Conservation (phyloP, 2,888 invertebrate species). For the Leptura quadrifasciata region DNA sequence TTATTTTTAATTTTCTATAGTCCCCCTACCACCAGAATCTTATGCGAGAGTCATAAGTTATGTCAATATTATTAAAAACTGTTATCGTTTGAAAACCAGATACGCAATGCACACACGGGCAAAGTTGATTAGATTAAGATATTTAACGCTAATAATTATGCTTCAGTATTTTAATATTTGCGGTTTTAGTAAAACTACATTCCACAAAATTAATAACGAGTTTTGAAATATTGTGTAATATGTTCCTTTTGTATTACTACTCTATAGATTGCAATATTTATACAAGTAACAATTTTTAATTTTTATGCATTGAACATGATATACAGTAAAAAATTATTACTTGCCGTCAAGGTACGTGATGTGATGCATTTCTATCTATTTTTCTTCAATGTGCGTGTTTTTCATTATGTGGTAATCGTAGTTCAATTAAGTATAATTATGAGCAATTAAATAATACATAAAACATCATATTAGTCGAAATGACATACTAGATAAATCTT, state of each 20-base stretch:
- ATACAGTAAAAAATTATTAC: no score
- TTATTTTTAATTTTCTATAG: not conserved
- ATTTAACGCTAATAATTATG: not conserved
- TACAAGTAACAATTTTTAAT: not conserved
- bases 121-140: slow-evolving; percentile 3
- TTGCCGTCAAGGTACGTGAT: no score
- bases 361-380: no score
- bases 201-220: not conserved
- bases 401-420: no score
- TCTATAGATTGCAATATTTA: not conserved
- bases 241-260: not conserved
- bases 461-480: no score
- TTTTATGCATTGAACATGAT: no score
- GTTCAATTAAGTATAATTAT: no score
- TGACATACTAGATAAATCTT: no score
- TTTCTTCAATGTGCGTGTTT: no score
- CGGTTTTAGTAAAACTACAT: not conserved
- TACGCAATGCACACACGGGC: not conserved
- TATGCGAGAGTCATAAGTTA: not conserved
- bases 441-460: no score
- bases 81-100: not conserved
- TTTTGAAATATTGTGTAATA: not conserved
- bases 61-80: not conserved
- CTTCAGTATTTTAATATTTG: not conserved
- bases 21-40: not conserved